Percentiles rank a stretch among this genome's conserved stretches.
Conservation (phyloP, 2,113 vertebrate genomes). For the Salvator merianae region DNA sequence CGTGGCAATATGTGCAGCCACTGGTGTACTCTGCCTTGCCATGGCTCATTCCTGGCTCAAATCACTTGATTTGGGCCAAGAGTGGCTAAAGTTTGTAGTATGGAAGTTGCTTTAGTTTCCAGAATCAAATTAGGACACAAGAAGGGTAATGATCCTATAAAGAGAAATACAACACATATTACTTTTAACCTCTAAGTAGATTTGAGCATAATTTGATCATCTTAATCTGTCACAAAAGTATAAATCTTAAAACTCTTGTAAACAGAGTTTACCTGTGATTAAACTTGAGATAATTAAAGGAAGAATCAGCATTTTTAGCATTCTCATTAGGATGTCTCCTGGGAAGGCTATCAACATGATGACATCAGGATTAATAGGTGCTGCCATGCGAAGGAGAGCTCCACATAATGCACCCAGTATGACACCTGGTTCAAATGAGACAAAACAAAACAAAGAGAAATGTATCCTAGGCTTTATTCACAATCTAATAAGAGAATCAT, state of each 20-base stretch:
- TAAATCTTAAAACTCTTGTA: conserved; percentile 30
- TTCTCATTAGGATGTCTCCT: conserved; percentile 98
- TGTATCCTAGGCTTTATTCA: neutral
- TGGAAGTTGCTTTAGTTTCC: too few relatives aligned
- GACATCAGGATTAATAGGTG: conserved; percentile 92
- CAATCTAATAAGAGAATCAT: neutral
- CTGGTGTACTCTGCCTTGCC: too few relatives aligned
- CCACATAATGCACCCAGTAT: conserved; percentile 91
- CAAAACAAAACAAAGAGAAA: neutral
- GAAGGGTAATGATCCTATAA: neutral
- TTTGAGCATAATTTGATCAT: neutral
- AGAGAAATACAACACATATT: neutral
- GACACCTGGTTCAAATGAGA: conserved; percentile 79
- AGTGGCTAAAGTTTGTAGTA: too few relatives aligned
- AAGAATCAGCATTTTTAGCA: conserved; percentile 99
- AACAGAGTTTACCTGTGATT: conserved; percentile 89
- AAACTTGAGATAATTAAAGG: conserved; percentile 99
- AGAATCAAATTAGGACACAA: neutral
- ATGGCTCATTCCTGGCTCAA: too few relatives aligned
- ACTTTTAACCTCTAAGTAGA: neutral
- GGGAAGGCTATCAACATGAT: conserved; percentile 97
- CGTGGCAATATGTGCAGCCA: too few relatives aligned
- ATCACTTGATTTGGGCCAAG: too few relatives aligned
- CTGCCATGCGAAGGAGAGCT: conserved; percentile 87
- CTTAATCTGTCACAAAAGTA: conserved; percentile 27